A percentile compares a stretch with the other conserved stretches of the same genome.
phyloP scores from a whole-genome alignment of 1,140 invertebrate genomes.

The Caenorhabditis brenneri region DNA sequence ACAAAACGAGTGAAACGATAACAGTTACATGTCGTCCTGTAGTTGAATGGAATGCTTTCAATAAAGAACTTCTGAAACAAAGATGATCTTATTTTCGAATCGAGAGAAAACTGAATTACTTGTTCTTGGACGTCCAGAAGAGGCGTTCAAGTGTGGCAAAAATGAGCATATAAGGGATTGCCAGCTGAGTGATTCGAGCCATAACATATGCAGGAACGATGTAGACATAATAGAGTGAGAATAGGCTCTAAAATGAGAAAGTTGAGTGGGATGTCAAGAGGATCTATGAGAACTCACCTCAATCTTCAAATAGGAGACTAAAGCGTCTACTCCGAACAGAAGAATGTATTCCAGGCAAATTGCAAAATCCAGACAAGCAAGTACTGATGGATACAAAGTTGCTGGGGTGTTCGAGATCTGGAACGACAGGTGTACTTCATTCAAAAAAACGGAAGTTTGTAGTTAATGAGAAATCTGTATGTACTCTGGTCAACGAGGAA shows the following conservation, averaged over 20 bases:
- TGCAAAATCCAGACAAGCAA: neutral
- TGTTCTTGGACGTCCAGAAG: constrained; percentile 5
- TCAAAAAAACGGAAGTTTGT: neutral
- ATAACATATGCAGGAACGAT: neutral
- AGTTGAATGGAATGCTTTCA: too few relatives aligned
- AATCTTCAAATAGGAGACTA: neutral
- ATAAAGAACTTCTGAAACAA: neutral
- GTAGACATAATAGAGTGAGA: neutral
- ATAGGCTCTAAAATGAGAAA: neutral
- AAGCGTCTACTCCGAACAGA: neutral
- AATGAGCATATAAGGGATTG: neutral
- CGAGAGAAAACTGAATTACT: neutral
- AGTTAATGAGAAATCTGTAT: neutral
- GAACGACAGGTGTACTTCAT: neutral
- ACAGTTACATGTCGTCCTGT: too few relatives aligned
- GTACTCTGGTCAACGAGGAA: neutral
- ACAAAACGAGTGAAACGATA: too few relatives aligned
- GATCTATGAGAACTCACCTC: neutral
- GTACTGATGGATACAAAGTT: neutral
- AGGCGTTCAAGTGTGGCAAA: neutral
- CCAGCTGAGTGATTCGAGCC: neutral
- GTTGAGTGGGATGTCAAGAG: neutral
- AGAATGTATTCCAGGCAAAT: neutral
- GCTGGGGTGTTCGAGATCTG: constrained; percentile 5
- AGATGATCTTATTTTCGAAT: neutral